Base-by-base conservation (phyloP, 2,797 vertebrate species). In the Myotis pilosus region DNA sequence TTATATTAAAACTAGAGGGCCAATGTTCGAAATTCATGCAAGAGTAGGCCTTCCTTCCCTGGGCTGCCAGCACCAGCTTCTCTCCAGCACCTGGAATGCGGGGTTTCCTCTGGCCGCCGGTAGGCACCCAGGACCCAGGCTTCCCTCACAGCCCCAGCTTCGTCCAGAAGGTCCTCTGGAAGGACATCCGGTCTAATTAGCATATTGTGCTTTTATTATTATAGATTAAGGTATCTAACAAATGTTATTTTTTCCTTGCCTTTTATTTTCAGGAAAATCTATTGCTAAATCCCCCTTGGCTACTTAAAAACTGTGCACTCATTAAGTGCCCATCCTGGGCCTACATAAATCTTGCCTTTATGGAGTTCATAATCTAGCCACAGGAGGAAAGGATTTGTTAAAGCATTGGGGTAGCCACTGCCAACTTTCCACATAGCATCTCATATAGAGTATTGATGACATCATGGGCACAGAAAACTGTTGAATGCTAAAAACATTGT, bases 191-290 rank as follows among this genome's bases (percentile, higher is more conserved):
- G 60, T 62, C 60, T 62, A 30, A 62, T 62, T 62, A 62, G 60
- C 28, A 62, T 30, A 62, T 15, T 62, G 30, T 6, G 15, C 60
- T 30, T 62, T 62, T 30, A 30, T 30, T 62, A 30, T 30, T 62
- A 62, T 30, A 62, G 60, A 72, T 5, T 17, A 6, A 80, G 20
- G 13, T 66, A 55, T 28, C 12, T 75, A 8, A 64, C n/a, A 41
- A 89, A 84, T 78, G 0, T 1, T 55, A 66, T 53, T n/a, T 57
- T 36, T 83, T 8, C 72, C 1, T 30, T 86, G 51, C 41, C 23
- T 55, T 83, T 93, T 8, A 51, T 66, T 49, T 84, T 79, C 30
- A 47, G 49, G 30, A 94, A 74, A 83, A 62, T 36, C 49, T 71
- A 10, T 41, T 87, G 6, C 19, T 85, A 74, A 78, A 80, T 82